Evolutionary conservation across 37 sponge, comb jelly and placozoan genomes (phyloP).

Genomic region (Spongilla lacustris): DNA sequence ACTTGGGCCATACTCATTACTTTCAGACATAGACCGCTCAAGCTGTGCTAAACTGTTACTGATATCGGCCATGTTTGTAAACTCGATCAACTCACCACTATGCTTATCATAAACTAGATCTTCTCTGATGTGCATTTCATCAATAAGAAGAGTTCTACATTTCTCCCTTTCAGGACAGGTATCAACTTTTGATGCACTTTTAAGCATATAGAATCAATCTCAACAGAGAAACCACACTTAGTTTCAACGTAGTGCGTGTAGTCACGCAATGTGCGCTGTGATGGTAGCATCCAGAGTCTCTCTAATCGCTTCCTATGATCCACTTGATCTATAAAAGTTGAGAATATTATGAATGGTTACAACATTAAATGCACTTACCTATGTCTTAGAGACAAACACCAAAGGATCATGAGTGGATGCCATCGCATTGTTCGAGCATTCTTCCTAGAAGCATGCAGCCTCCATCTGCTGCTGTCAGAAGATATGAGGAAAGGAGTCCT

Average conservation of each 20-base stretch:
- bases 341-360: neutral
- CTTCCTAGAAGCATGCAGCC: slow-evolving; percentile 24
- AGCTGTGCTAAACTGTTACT: slow-evolving; percentile 19
- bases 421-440: slow-evolving; percentile 33
- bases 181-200: neutral
- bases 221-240: slow-evolving; percentile 1
- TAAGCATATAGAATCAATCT: neutral
- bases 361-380: slow-evolving; percentile 3
- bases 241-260: neutral
- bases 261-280: neutral
- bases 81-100: slow-evolving; percentile 51
- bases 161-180: slow-evolving; percentile 49
- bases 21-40: slow-evolving; percentile 18
- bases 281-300: neutral
- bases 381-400: slow-evolving; percentile 36
- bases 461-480: slow-evolving; percentile 57
- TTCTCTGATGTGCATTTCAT: slow-evolving; percentile 65
- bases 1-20: neutral
- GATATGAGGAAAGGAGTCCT: slow-evolving; percentile 16
- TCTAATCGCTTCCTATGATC: neutral
- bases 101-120: slow-evolving; percentile 63
- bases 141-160: slow-evolving; percentile 37
- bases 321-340: neutral
- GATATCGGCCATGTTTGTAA: slow-evolving; percentile 45
- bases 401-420: slow-evolving; percentile 49